These are phyloP conservation scores for Carcina quercana DNA, from an alignment of 2,888 invertebrate genomes.

Conservation along the genomic window DNA sequence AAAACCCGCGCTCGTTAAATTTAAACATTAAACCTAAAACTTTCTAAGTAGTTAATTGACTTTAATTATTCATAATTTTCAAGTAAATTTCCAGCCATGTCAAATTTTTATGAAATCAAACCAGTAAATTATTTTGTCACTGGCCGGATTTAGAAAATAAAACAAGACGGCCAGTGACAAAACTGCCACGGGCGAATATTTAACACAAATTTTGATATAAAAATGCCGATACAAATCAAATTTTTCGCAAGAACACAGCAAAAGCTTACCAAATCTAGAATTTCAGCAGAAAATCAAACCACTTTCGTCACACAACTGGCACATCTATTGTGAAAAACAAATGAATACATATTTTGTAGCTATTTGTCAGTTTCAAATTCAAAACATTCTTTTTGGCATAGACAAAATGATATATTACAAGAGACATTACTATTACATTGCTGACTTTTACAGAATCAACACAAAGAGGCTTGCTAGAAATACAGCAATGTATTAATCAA, in stretches of 20 bases:
- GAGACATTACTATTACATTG: no score
- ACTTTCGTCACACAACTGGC: constrained; percentile 45
- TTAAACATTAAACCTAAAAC: background rate
- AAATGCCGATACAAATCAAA: constrained; percentile 15
- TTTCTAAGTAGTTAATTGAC: background rate
- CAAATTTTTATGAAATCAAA: constrained; percentile 20
- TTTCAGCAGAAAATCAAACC: constrained; percentile 25
- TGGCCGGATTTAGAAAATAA: constrained; percentile 35
- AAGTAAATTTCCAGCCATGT: constrained; percentile 36
- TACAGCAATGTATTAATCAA: no score
- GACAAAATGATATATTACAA: constrained; percentile 14
- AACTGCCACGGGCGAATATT: constrained; percentile 9
- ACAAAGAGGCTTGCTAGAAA: no score
- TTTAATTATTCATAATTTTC: constrained; percentile 3
- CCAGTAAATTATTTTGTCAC: constrained; percentile 22
- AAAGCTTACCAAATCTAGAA: constrained; percentile 29
- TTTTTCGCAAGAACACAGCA: constrained; percentile 16
- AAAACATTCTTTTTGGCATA: constrained; percentile 31
- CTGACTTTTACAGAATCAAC: no score
- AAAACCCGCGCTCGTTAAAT: background rate
- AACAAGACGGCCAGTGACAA: constrained; percentile 32
- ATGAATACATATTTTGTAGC: constrained; percentile 32
- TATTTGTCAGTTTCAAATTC: constrained; percentile 27
- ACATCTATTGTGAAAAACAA: constrained; percentile 48
- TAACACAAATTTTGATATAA: constrained; percentile 13